A percentile compares a stretch with the other conserved stretches of the same genome.
These are phyloP conservation scores for Anabas testudineus DNA, from an alignment of 2,797 vertebrate species.

Conservation along the genomic window DNA sequence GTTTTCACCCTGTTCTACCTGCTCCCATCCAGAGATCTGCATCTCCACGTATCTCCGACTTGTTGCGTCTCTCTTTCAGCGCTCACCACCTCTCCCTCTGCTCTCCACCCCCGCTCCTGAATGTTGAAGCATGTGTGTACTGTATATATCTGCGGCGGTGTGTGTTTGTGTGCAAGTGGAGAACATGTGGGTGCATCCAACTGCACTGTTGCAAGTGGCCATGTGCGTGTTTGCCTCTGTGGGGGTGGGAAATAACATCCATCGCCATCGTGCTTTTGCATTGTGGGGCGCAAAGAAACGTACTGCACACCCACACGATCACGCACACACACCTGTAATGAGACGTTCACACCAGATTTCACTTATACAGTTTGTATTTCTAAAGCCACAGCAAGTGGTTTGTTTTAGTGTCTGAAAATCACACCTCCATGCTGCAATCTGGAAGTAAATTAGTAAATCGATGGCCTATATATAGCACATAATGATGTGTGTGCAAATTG, in stretches of 20 bases:
- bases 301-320: conserved; percentile 2
- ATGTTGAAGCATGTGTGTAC: conserved; percentile 60
- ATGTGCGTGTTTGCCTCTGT: conserved; percentile 66
- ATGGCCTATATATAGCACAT: conserved; percentile 26
- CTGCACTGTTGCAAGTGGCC: conserved; percentile 60
- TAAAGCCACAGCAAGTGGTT: conserved; percentile 30
- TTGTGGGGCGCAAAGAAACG: neutral
- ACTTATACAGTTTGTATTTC: conserved; percentile 34
- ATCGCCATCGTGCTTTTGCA: conserved; percentile 25
- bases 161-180: conserved; percentile 27
- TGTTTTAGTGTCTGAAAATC: conserved; percentile 45
- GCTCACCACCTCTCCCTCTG: conserved; percentile 43
- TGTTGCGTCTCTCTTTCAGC: conserved; percentile 61
- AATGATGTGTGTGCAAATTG: neutral
- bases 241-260: conserved; percentile 77
- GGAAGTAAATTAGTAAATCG: conserved; percentile 36
- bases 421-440: conserved; percentile 37
- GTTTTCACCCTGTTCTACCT: neutral
- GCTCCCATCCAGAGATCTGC: conserved; percentile 7
- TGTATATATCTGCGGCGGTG: conserved; percentile 42
- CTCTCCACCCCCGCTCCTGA: conserved; percentile 67
- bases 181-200: conserved; percentile 78
- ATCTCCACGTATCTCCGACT: conserved; percentile 40
- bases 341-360: conserved; percentile 28
- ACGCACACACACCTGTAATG: conserved; percentile 20